Percentiles rank a stretch among this genome's conserved stretches.
phyloP scores from a whole-genome alignment of 30 jellyfish, hydroid and myxozoan species.

The Pelagia noctiluca region DNA sequence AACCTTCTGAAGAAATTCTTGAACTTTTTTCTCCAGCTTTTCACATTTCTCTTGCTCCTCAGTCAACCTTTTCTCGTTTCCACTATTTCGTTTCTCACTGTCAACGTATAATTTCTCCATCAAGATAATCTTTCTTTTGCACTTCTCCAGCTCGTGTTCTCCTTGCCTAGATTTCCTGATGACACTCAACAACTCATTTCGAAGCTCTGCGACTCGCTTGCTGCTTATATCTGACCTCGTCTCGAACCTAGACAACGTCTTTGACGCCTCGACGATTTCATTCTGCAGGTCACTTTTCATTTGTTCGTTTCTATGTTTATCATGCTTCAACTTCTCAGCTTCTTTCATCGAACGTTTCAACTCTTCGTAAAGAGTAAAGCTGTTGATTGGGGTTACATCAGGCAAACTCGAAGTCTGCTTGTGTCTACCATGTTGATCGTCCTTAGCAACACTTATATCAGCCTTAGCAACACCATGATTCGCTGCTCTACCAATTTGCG shows the following conservation, averaged over 20 bases:
- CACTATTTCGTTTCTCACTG: conserved; percentile 53
- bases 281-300: conserved; percentile 48
- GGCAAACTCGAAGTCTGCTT: neutral
- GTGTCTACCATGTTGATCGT: neutral
- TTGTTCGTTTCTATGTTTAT: conserved; percentile 36
- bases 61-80: neutral
- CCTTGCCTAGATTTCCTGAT: conserved; percentile 32
- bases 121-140: conserved; percentile 31
- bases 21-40: neutral
- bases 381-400: conserved; percentile 38
- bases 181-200: conserved; percentile 48
- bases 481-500: too few species aligned
- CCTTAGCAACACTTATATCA: too few species aligned
- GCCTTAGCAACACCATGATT: too few species aligned
- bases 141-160: conserved; percentile 22
- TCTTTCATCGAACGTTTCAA: conserved; percentile 43
- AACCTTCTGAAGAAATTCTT: neutral
- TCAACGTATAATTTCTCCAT: conserved; percentile 53
- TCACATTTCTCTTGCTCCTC: neutral
- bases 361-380: conserved; percentile 56
- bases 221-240: conserved; percentile 46
- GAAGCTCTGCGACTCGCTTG: conserved; percentile 36
- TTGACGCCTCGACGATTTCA: conserved; percentile 62
- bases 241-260: conserved; percentile 59
- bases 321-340: conserved; percentile 32